Evolutionary conservation across 2,113 vertebrate genomes (phyloP).

Genomic region (Hippopotamus amphibius): DNA sequence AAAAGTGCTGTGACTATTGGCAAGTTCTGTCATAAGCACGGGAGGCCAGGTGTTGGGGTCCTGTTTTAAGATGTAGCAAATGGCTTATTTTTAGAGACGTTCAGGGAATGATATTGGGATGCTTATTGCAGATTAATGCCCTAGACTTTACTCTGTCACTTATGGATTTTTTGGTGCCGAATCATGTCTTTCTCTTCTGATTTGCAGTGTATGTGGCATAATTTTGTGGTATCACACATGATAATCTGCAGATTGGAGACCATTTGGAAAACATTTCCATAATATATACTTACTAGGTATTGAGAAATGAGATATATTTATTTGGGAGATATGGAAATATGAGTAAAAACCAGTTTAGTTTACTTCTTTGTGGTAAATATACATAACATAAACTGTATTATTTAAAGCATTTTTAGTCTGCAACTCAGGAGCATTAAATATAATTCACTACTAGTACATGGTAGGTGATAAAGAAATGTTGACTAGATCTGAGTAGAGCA

Average conservation of each 20-base stretch:
- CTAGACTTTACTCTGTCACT: neutral
- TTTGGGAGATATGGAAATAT: neutral
- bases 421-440: neutral
- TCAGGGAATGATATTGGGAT: neutral
- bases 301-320: slow-evolving; percentile 39
- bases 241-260: neutral
- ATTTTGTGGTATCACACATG: neutral
- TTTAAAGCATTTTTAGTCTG: neutral
- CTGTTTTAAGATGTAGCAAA: neutral
- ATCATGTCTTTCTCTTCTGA: neutral
- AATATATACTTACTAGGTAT: neutral
- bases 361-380: neutral
- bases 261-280: slow-evolving; percentile 6
- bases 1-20: neutral
- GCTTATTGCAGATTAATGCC: neutral
- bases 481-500: neutral
- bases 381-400: neutral
- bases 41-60: neutral
- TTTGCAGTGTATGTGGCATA: neutral
- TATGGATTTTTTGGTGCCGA: neutral
- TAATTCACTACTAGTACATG: neutral
- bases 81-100: neutral
- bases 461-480: neutral
- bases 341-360: neutral
- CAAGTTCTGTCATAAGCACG: neutral